These are phyloP conservation scores for Colius striatus DNA, from an alignment of 2,113 vertebrate species.

Conservation along the genomic window DNA sequence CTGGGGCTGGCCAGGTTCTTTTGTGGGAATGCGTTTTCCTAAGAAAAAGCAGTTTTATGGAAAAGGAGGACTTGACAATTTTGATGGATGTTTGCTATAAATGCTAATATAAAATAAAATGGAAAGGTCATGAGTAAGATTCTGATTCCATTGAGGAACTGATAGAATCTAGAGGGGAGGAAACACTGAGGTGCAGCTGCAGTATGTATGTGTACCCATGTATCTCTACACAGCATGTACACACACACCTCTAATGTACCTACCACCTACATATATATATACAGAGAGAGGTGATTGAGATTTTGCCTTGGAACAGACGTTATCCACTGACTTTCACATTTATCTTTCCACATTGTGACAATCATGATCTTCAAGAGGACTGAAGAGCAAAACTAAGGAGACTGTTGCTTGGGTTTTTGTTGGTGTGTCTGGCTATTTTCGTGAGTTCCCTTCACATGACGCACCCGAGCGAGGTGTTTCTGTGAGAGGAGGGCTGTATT, in stretches of 20 bases:
- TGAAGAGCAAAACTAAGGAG: neutral
- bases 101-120: neutral
- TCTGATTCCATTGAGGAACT: neutral
- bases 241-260: too few species aligned
- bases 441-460: accelerated
- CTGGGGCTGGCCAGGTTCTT: neutral
- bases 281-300: neutral
- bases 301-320: neutral
- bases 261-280: accelerated
- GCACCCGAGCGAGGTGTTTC: accelerated
- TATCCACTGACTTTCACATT: neutral
- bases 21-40: neutral
- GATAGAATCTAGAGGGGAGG: neutral
- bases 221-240: neutral
- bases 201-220: accelerated
- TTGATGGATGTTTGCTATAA: neutral
- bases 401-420: neutral
- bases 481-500: neutral
- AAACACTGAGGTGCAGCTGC: neutral
- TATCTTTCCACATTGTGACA: neutral
- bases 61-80: neutral
- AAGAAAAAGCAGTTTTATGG: neutral
- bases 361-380: neutral
- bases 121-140: neutral
- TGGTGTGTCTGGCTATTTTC: neutral